A percentile compares a stretch with the other conserved stretches of the same genome.
phyloP scores from a whole-genome alignment of 2,797 vertebrate species.

The Lepus oiostolus region DNA sequence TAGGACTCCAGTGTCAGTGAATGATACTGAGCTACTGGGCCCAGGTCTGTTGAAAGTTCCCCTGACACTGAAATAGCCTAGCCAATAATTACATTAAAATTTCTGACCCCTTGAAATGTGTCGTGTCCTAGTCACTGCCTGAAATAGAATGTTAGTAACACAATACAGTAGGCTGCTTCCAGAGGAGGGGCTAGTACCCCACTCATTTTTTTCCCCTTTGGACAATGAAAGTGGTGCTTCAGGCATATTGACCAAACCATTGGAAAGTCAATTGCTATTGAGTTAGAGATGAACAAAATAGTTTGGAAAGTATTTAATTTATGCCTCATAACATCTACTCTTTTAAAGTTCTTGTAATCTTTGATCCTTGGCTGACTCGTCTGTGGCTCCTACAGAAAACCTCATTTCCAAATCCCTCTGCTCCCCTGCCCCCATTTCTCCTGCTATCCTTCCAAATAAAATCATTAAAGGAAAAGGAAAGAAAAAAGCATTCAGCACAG shows the following conservation, averaged over 20 bases:
- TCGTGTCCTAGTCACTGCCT: background rate
- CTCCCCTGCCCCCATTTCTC: background rate
- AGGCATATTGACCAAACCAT: conserved; percentile 63
- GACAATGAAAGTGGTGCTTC: conserved; percentile 54
- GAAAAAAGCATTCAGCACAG: background rate
- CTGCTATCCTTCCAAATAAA: conserved; percentile 60
- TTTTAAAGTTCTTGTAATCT: background rate
- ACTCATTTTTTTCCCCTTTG: background rate
- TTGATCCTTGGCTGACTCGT: background rate
- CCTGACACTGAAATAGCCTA: background rate
- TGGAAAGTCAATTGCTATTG: conserved; percentile 78
- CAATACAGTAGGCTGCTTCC: background rate
- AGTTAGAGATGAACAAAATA: conserved; percentile 73
- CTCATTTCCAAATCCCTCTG: conserved; percentile 28
- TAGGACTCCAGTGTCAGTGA: background rate
- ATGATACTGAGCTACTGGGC: background rate
- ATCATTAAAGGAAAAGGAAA: conserved; percentile 53
- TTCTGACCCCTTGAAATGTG: conserved; percentile 15
- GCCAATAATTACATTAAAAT: conserved; percentile 28
- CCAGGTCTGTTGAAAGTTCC: conserved; percentile 38
- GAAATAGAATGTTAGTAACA: conserved; percentile 13
- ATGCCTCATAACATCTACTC: background rate
- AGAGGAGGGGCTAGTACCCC: background rate
- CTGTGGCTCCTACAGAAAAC: conserved; percentile 58
- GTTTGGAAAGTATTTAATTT: conserved; percentile 67